Evolutionary conservation across 2,113 vertebrate genomes (phyloP).

Genomic region (Cyprinodon brontotheroides): DNA sequence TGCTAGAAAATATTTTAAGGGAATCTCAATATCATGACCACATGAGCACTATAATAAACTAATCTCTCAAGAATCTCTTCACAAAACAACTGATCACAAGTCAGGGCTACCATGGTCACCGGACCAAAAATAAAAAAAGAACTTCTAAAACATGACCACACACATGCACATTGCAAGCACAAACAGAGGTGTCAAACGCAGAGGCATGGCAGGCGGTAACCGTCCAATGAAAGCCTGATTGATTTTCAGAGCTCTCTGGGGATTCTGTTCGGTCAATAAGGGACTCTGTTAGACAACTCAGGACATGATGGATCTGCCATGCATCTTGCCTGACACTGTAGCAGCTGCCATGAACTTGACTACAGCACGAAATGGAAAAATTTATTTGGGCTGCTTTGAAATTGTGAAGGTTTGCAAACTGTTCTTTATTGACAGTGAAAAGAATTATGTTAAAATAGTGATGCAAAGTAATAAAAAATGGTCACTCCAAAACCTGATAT

Average conservation of each 20-base stretch:
- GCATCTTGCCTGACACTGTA: slow-evolving; percentile 35
- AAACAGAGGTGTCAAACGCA: slow-evolving; percentile 32
- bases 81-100: slow-evolving; percentile 36
- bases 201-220: slow-evolving; percentile 51
- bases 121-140: slow-evolving; percentile 6
- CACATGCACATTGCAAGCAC: slow-evolving; percentile 11
- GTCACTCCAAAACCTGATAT: background rate
- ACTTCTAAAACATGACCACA: slow-evolving; percentile 11
- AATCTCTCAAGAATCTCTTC: slow-evolving; percentile 35
- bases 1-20: background rate
- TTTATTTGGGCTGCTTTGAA: background rate
- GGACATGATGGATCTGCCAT: slow-evolving; percentile 68
- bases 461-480: background rate
- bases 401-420: background rate
- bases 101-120: slow-evolving; percentile 13
- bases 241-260: slow-evolving; percentile 65
- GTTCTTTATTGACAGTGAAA: background rate
- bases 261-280: slow-evolving; percentile 65
- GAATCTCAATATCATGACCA: background rate
- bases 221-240: slow-evolving; percentile 68
- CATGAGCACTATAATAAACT: slow-evolving; percentile 1
- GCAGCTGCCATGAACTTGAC: slow-evolving; percentile 24
- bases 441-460: background rate
- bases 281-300: slow-evolving; percentile 71
- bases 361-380: background rate